Evolutionary conservation across 2,888 invertebrate genomes (phyloP), one percentile per base, ranked within the genome.

Genomic region (Xanthorhoe spadicearia): DNA sequence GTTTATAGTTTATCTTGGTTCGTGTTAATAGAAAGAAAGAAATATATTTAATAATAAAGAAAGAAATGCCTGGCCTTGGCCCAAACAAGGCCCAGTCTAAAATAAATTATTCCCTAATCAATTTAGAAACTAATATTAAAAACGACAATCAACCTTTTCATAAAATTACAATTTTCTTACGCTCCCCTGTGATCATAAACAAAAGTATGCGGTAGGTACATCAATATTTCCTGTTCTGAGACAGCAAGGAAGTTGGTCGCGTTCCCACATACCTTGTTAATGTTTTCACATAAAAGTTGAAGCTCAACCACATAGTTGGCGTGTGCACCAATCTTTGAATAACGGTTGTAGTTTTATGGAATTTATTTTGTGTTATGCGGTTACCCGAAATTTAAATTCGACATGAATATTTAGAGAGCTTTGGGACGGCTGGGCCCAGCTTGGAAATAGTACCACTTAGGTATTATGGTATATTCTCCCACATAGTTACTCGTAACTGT

Each of bases 221-320:
- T 69, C 69, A 71, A 73, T 68, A 66, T 66, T 69, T 59, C 62
- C 49, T 35, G 54, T 50, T 53, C 58, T 55, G 58, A 68, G 66
- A 68, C 65, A 64, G 60, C 68, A 58, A 64, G 48, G 19, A 66
- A 69, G 70, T 69, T 70, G 48, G 55, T 60, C 58, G 66, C 58
- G 61, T 71, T 69, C 66, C 49, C 54, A 70, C 57, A 69, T 61
- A 66, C 58, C 65, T 69, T 61, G 55, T 67, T 62, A 61, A 38
- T 63, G 65, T 55, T 73, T 74, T 71, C 75, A 66, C 71, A 75
- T 74, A 74, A 79, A 82, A 80, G 74, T 79, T 78, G 66, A 67
- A 76, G 70, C 74, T 75, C 63, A 79, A 76, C 74, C 76, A 70
- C 73, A 78, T 79, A 79, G 75, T 82, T 82, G 64, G 73, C 66